Evolutionary conservation across 2,888 invertebrate genomes (phyloP).

Genomic region (Congeria kusceri): DNA sequence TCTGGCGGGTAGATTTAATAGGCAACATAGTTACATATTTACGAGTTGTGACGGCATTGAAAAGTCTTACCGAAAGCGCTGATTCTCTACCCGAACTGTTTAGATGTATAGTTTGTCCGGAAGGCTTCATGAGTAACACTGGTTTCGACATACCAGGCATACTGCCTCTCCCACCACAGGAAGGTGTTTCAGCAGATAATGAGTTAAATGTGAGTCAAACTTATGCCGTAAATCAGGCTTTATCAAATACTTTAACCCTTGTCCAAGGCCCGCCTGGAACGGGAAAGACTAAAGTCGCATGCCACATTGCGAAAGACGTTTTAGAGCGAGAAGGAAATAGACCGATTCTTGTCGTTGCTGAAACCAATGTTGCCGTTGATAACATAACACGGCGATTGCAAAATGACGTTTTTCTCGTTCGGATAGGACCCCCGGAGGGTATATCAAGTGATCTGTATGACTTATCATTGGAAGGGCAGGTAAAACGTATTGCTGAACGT

Average conservation of each 20-base stretch:
- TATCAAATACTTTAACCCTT: constrained; percentile 24
- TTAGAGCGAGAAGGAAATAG: constrained; percentile 14
- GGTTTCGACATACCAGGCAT: no score
- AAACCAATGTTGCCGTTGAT: constrained; percentile 57
- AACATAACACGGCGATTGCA: constrained; percentile 45
- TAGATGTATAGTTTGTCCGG: neutral
- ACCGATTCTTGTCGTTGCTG: constrained; percentile 48
- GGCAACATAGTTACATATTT: constrained; percentile 45
- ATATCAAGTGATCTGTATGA: constrained; percentile 48
- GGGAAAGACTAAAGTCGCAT: constrained; percentile 51
- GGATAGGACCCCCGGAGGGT: constrained; percentile 34
- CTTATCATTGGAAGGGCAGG: constrained; percentile 43
- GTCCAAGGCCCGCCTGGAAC: constrained; percentile 63
- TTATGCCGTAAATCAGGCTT: constrained; percentile 11
- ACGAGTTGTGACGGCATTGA: constrained; percentile 36
- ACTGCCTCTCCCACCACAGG: neutral
- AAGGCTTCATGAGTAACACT: neutral
- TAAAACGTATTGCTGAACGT: constrained; percentile 25
- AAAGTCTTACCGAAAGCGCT: neutral
- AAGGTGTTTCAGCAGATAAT: neutral
- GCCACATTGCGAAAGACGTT: constrained; percentile 29
- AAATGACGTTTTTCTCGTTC: constrained; percentile 31
- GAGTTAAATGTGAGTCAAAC: neutral
- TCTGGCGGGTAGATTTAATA: constrained; percentile 45
- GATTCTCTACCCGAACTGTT: neutral